Evolutionary conservation across 2,113 vertebrate genomes (phyloP), one percentile per base, ranked within the genome.

Genomic region (Cichladusa arquata): DNA sequence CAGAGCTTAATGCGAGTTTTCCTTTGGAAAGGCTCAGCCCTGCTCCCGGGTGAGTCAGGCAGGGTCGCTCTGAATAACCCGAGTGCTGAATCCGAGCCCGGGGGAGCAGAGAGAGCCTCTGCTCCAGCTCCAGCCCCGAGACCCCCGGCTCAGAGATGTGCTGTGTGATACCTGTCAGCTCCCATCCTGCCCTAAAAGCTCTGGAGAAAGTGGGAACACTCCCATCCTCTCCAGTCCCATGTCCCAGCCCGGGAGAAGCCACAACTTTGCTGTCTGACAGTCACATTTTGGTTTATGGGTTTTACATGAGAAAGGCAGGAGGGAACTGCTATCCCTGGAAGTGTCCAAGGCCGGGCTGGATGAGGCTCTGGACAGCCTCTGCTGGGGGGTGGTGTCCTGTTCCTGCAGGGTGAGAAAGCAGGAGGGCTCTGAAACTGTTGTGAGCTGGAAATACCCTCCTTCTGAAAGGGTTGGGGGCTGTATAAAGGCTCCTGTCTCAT

Each of bases 31-130:
- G 5, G 6, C 56, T 76, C 69, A 40, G 86, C 65, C 65, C 17
- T 1, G 24, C 82, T 77, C 44, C 80, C 60, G 44, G 56, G 13
- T 14, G 13, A 81, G 48, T 12, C 10, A 8, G 61, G 57, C 44
- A 34, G 71, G 58, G 23, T 42, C 3, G 3, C 42, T 73, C 9
- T 38, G 48, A 65, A 77, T 26, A 28, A 11, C 6, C 0, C 2
- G 45, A 74, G 51, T 0, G 2, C n/a, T 1, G 3, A 72, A 86
- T 8, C 14, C 0, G 0, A 80, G 74, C 31, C 19, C 4, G 0
- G 6, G 7, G 4, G 47, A 47, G 58, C 67, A 42, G 40, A 18
- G 42, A 7, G 2, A 14, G 44, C 18, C 28, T 1, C 67, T 16
- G 40, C 29, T 54, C 19, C 67, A 31, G 81, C 60, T 2, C 51